Conservation (phyloP, 2,888 invertebrate genomes). For the Cheilosia soror region DNA sequence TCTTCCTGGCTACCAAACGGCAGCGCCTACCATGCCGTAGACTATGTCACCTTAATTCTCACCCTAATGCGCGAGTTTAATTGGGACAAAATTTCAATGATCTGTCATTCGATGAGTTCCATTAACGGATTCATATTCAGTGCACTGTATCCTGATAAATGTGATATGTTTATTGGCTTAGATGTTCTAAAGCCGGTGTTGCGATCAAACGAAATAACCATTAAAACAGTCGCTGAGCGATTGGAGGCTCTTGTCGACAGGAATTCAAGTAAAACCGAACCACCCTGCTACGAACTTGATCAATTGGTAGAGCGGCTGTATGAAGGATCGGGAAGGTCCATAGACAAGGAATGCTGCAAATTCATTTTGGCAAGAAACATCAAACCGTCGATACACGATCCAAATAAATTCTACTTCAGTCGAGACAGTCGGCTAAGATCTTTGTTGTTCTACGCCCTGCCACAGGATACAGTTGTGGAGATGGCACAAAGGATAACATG, state of each 20-base stretch:
- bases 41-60: slow-evolving; percentile 84
- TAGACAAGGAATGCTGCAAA: slow-evolving; percentile 85
- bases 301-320: slow-evolving; percentile 86
- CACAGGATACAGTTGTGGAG: slow-evolving; percentile 85
- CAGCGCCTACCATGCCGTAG: slow-evolving; percentile 84
- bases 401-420: slow-evolving; percentile 87
- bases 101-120: slow-evolving; percentile 89
- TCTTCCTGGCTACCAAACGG: slow-evolving; percentile 89
- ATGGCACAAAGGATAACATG: slow-evolving; percentile 86
- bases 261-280: slow-evolving; percentile 83
- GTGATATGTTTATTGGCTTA: slow-evolving; percentile 81
- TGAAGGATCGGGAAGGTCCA: slow-evolving; percentile 85
- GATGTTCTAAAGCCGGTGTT: slow-evolving; percentile 81
- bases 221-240: slow-evolving; percentile 82
- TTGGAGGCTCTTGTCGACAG: slow-evolving; percentile 83
- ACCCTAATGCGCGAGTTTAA: slow-evolving; percentile 87
- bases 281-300: slow-evolving; percentile 87
- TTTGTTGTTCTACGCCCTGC: slow-evolving; percentile 78
- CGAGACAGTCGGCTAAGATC: slow-evolving; percentile 87
- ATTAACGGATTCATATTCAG: slow-evolving; percentile 86
- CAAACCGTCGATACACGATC: slow-evolving; percentile 85
- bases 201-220: slow-evolving; percentile 76
- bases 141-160: slow-evolving; percentile 86
- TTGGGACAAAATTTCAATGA: slow-evolving; percentile 88
- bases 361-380: slow-evolving; percentile 86